A percentile compares a stretch with the other conserved stretches of the same genome.
Conservation (phyloP, 2,888 invertebrate species). For the Fragum fragum region DNA sequence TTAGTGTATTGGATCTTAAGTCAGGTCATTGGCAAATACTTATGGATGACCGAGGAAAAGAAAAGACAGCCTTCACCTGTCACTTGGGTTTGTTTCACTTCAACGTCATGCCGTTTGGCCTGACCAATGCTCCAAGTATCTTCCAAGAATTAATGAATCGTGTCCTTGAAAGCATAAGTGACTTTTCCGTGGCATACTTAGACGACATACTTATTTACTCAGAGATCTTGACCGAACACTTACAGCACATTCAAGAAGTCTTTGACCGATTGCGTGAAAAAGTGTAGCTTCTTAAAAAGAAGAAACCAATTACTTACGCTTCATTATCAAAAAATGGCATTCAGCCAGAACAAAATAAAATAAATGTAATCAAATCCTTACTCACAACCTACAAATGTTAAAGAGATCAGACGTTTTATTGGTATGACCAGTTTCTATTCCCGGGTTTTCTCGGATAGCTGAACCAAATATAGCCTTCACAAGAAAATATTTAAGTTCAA, state of each 20-base stretch:
- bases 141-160: too few relatives aligned
- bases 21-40: too few relatives aligned
- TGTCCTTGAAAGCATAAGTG: too few relatives aligned
- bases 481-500: conserved; percentile 21
- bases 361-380: conserved; percentile 5
- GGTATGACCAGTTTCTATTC: conserved; percentile 19
- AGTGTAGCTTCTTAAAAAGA: conserved; percentile 4
- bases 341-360: conserved; percentile 2
- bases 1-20: too few relatives aligned
- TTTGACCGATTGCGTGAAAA: conserved; percentile 9
- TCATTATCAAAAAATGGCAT: not conserved
- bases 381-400: not conserved
- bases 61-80: too few relatives aligned
- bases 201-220: conserved; percentile 6
- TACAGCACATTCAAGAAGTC: not conserved
- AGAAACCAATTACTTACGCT: conserved; percentile 6
- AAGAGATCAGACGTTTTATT: conserved; percentile 1
- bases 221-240: not conserved
- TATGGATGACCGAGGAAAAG: too few relatives aligned
- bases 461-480: conserved; percentile 13
- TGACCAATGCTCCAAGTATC: too few relatives aligned
- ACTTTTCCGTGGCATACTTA: conserved; percentile 31
- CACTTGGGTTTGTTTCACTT: too few relatives aligned
- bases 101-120: too few relatives aligned
- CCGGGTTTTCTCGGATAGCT: not conserved